Conservation (phyloP, 2,888 invertebrate species). For the Catocala nupta region DNA sequence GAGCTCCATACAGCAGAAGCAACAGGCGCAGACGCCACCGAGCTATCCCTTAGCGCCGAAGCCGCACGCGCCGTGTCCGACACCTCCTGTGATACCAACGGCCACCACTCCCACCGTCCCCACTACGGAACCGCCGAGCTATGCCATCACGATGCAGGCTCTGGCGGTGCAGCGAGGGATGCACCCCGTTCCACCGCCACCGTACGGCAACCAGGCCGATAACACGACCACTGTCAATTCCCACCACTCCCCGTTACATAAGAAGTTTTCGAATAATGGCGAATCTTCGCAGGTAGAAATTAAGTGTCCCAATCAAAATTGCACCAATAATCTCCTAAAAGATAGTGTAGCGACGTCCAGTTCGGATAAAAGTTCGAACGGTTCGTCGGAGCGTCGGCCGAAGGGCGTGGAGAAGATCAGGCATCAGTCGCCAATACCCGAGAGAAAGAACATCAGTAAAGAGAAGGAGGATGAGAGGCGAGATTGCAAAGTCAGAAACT, state of each 20-base stretch:
- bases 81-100: constrained; percentile 75
- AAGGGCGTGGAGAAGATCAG: constrained; percentile 91
- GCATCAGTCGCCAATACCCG: constrained; percentile 98
- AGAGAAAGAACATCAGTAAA: constrained; percentile 96
- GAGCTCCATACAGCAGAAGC: constrained; percentile 93
- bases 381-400: constrained; percentile 81
- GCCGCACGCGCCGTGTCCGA: constrained; percentile 85
- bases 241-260: constrained; percentile 89
- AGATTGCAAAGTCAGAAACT: constrained; percentile 96
- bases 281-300: constrained; percentile 86
- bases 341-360: constrained; percentile 87
- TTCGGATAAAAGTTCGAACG: constrained; percentile 86
- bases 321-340: constrained; percentile 79
- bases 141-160: constrained; percentile 96
- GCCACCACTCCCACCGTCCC: constrained; percentile 87
- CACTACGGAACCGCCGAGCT: constrained; percentile 96
- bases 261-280: constrained; percentile 90
- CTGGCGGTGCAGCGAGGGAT: constrained; percentile 91
- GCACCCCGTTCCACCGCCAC: constrained; percentile 90
- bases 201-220: constrained; percentile 86
- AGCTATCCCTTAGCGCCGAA: constrained; percentile 84
- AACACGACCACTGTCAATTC: constrained; percentile 75
- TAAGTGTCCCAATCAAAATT: constrained; percentile 84
- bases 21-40: constrained; percentile 83
- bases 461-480: constrained; percentile 95